Evolutionary conservation across 2,888 invertebrate genomes (phyloP).

Genomic region (Drosophila ezoana): DNA sequence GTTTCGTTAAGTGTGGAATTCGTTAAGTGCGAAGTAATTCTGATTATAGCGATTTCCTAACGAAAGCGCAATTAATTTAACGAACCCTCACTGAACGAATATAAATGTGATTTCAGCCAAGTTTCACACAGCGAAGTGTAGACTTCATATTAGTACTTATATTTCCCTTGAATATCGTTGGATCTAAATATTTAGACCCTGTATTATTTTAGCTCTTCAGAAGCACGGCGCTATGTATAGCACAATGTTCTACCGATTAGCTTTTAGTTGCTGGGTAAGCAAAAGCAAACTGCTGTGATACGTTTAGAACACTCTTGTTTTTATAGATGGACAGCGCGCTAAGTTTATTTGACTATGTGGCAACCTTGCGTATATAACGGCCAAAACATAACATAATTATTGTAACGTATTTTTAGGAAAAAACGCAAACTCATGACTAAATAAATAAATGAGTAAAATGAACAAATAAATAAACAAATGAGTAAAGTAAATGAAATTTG

Average conservation of each 20-base stretch:
- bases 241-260: background rate
- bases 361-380: conserved; percentile 21
- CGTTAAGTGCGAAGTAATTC: too few relatives aligned
- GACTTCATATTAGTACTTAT: background rate
- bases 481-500: too few relatives aligned
- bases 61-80: background rate
- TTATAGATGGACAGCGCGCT: background rate
- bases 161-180: conserved; percentile 38
- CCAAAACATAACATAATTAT: background rate
- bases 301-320: background rate
- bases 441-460: too few relatives aligned
- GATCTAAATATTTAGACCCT: conserved; percentile 25
- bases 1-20: too few relatives aligned
- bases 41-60: background rate
- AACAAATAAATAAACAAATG: too few relatives aligned
- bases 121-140: background rate
- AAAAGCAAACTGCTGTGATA: background rate
- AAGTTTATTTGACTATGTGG: conserved; percentile 1
- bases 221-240: background rate
- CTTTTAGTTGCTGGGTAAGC: background rate
- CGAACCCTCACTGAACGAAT: background rate
- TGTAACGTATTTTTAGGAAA: background rate
- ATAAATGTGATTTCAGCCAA: background rate
- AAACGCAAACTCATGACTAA: too few relatives aligned
- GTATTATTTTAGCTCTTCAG: background rate